Base-by-base conservation (phyloP, 1,140 invertebrate genomes). In the Meloidogyne chitwoodi region DNA sequence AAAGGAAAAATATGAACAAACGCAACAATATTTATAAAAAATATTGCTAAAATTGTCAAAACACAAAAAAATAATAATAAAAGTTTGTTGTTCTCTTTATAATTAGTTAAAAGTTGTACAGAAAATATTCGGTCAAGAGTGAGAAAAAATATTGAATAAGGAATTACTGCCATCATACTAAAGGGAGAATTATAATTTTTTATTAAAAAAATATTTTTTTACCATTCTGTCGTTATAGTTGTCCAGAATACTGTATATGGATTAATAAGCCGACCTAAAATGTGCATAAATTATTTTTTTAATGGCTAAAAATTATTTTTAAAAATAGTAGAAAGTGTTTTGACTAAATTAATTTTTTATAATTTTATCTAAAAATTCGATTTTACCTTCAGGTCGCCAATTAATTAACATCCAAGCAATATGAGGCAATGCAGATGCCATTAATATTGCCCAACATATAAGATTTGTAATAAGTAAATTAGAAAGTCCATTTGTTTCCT, bases 111-210 rank as follows among this genome's bases (percentile, higher is more conserved):
- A 31, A 31, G 38, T 67, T 67, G 14, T 19, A 67, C 38, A 41
- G 22, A 34, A 10, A 67, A 67, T 8, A 67, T 67, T 19, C 65
- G 19, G 22, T 67, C 65, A 19, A 67, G 38, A 14, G 65, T 34
- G 12, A 67, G 65, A 6, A 67, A 67, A 22, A 67, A 67, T 41
- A 67, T 41, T 31, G 65, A 67, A n/a, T 34, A 67, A 8, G 65
- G 65, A 19, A 67, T 34, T 41, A 67, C 38, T n/a, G 65, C 16
- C 65, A 67, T 67, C 65, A 67, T 67, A 10, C 65, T 67, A 38
- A 0, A 4, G 6, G 19, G 26, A 19, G 4, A 34, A 22, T 26
- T 67, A 8, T 5, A 4, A 3, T 8, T 5, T 22, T 38, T 24
- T 1, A n/a, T 24, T 66, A 38, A 65, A 65, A n/a, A 5, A 16